Base-by-base conservation (phyloP, 2,113 vertebrate genomes). In the Sturnus vulgaris region DNA sequence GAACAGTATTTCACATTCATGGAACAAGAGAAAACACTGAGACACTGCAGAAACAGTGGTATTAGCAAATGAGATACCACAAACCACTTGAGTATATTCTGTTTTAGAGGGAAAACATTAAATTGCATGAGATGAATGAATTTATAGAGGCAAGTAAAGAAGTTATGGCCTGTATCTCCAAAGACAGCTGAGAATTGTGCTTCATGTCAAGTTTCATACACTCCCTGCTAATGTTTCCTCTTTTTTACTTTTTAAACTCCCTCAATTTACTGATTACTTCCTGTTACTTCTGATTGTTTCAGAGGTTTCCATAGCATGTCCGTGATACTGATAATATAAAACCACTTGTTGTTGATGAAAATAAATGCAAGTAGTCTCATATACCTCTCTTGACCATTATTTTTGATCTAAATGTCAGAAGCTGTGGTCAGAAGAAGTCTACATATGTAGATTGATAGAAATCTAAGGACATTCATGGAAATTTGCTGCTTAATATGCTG, bases 341-440 rank as follows among this genome's bases (percentile, higher is more conserved):
- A 23, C 64, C 68, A 91, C 90, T 96, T 88, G 52, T 56, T 80
- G 52, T 81, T 93, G 89, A 95, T 96, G 81, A 94, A 94, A 93
- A 91, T 88, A 91, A 72, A 69, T 66, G 19, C 53, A 92, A 94
- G 52, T 61, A 61, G 52, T 72, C 73, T 94, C 68, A 72, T 92
- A 91, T 90, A 42, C 63, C 18, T 85, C 50, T 94, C 55, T 69
- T 84, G 44, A 84, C 61, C 56, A 23, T 82, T 81, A 63, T 60
- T 91, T 96, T 88, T 90, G 7, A 66, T 90, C 55, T 85, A 53
- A 75, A 60, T 63, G n/a, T 90, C 75, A 86, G 75, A 93, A 93
- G 39, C 46, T 77, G 42, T 47, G 40, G 68, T 95, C 55, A 88
- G 52, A 86, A 33, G 31, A 85, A 79, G 35, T 31, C 52, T 47